phyloP scores from a whole-genome alignment of 2,888 invertebrate species.

The Arge pagana region DNA sequence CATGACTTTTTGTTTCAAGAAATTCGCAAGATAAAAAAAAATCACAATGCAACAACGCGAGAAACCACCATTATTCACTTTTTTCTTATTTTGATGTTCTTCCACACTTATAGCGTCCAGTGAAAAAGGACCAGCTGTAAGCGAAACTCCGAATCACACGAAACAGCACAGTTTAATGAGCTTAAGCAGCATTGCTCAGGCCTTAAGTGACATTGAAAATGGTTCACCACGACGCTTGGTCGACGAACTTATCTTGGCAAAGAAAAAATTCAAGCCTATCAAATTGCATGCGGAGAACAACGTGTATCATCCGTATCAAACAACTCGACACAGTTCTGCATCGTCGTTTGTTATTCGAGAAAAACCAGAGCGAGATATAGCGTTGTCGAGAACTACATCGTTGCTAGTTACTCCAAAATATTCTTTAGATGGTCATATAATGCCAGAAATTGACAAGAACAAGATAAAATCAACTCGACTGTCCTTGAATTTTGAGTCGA shows the following conservation, averaged over 20 bases:
- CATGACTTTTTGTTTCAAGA: too few relatives aligned
- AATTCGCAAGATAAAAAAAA: too few relatives aligned
- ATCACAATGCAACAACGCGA: too few relatives aligned
- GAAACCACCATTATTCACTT: too few relatives aligned
- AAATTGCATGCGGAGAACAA: not conserved
- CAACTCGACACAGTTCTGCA: not conserved
- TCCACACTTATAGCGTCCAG: not conserved
- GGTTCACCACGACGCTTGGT: conserved; percentile 48
- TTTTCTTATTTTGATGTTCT: not conserved
- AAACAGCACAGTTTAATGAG: conserved; percentile 49
- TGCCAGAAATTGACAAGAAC: not conserved
- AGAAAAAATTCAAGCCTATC: conserved; percentile 31
- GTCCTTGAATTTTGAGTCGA: not conserved
- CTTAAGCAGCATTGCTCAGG: conserved; percentile 47
- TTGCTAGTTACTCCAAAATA: conserved; percentile 2
- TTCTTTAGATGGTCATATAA: conserved; percentile 12
- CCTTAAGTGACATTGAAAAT: conserved; percentile 43
- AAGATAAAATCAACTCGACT: conserved; percentile 1
- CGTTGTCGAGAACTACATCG: not conserved
- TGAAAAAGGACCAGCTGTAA: too few relatives aligned
- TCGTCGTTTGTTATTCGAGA: conserved; percentile 8
- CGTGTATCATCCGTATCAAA: not conserved
- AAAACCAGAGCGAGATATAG: conserved; percentile 27
- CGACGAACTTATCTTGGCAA: conserved; percentile 47
- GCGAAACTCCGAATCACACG: conserved; percentile 5